These are phyloP conservation scores for Chromoteleia sp. DNA, from an alignment of 2,888 invertebrate genomes.

Conservation along the genomic window DNA sequence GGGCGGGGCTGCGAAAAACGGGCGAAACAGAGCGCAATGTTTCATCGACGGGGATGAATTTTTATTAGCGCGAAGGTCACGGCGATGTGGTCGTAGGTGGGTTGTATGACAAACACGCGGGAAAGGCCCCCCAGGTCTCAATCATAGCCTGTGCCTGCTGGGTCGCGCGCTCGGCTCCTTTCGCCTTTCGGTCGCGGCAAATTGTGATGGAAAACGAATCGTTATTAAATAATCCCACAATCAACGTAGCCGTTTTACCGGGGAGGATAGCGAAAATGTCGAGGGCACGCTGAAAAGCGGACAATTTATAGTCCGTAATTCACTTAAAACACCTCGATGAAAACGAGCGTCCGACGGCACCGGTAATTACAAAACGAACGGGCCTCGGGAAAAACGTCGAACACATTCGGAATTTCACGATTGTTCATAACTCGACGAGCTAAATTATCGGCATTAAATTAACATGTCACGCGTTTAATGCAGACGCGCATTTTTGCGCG, in stretches of 20 bases:
- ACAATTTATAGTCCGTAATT: slow-evolving; percentile 64
- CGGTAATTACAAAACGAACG: slow-evolving; percentile 52
- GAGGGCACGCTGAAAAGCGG: slow-evolving; percentile 56
- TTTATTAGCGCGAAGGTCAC: slow-evolving; percentile 25
- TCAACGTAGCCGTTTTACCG: slow-evolving; percentile 42
- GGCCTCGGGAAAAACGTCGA: slow-evolving; percentile 49
- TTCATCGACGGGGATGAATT: background rate
- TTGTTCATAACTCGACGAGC: slow-evolving; percentile 59
- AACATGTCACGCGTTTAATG: slow-evolving; percentile 47
- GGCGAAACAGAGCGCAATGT: background rate
- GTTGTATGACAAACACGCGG: slow-evolving; percentile 56
- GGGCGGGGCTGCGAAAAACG: too few species aligned
- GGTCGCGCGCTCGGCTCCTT: slow-evolving; percentile 63
- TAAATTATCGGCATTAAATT: slow-evolving; percentile 62
- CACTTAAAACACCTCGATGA: slow-evolving; percentile 60
- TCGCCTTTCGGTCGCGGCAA: slow-evolving; percentile 63
- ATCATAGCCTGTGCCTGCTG: slow-evolving; percentile 61
- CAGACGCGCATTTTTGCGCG: slow-evolving; percentile 17
- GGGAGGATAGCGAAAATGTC: slow-evolving; percentile 57
- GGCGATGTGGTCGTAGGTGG: slow-evolving; percentile 52
- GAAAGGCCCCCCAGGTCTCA: slow-evolving; percentile 61
- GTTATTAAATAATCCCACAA: slow-evolving; percentile 68
- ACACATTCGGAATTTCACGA: slow-evolving; percentile 60
- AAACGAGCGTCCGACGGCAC: slow-evolving; percentile 60
- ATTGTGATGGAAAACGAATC: slow-evolving; percentile 67